Percentiles rank a stretch among this genome's conserved stretches.
Conservation (phyloP, 2,113 vertebrate genomes). For the Petroica traversi region DNA sequence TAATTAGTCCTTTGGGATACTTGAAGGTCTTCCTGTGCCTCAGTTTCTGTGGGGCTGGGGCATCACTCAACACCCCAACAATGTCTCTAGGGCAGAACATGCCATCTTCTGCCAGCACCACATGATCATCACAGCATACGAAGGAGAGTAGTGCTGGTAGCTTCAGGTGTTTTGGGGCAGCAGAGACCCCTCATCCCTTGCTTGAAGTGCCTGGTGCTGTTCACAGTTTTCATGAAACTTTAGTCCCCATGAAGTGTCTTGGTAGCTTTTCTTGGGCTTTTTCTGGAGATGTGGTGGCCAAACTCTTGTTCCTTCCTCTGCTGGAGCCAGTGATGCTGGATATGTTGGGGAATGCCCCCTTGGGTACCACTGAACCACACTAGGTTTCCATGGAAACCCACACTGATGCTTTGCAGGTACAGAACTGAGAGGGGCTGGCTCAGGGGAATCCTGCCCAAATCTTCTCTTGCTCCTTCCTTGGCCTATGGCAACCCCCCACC, state of each 20-base stretch:
- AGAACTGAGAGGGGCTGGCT: not conserved
- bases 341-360: conserved; percentile 45
- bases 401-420: not conserved
- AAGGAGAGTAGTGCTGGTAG: not conserved
- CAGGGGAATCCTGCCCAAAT: not conserved
- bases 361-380: conserved; percentile 16
- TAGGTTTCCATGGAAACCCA: conserved; percentile 72
- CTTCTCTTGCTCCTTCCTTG: not conserved
- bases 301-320: not conserved
- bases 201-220: not conserved
- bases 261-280: not conserved
- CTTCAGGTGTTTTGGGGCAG: not conserved
- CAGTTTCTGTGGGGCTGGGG: not conserved
- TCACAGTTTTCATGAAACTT: not conserved
- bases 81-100: not conserved
- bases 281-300: not conserved
- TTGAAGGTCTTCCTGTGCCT: not conserved
- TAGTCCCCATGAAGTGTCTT: not conserved
- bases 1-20: not conserved
- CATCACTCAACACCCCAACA: accelerated
- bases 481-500: not conserved
- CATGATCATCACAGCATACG: accelerated
- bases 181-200: accelerated
- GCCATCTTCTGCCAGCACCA: not conserved
- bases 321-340: not conserved